Evolutionary conservation across 2,888 invertebrate species (phyloP).

Genomic region (Eilema caniola): DNA sequence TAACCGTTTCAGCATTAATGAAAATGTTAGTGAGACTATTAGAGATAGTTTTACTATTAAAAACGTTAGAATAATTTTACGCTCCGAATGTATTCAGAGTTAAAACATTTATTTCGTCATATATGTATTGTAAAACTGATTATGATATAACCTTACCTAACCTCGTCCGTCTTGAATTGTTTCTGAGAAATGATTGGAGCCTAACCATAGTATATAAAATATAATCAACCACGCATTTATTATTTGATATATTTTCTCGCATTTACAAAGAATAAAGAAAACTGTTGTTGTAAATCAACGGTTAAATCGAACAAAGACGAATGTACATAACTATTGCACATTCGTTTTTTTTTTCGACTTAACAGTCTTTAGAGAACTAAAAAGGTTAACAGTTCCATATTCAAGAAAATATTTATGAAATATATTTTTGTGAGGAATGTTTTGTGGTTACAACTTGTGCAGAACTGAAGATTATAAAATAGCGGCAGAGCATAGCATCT

Average conservation of each 20-base stretch:
- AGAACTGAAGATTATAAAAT: conserved; percentile 55
- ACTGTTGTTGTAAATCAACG: conserved; percentile 54
- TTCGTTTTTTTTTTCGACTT: not conserved
- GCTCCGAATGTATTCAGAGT: conserved; percentile 27
- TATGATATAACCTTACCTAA: conserved; percentile 37
- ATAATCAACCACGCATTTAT: conserved; percentile 52
- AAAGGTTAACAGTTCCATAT: conserved; percentile 79
- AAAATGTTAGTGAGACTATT: conserved; percentile 3
- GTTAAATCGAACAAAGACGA: not conserved
- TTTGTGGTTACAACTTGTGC: conserved; percentile 70
- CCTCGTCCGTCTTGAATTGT: conserved; percentile 36
- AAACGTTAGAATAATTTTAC: conserved; percentile 24
- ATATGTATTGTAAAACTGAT: conserved; percentile 41
- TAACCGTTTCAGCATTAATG: not conserved
- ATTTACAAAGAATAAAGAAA: conserved; percentile 51
- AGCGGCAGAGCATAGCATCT: conserved; percentile 67
- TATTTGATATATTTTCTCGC: conserved; percentile 52
- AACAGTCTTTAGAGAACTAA: conserved; percentile 50
- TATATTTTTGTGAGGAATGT: conserved; percentile 82
- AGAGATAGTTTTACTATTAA: not conserved
- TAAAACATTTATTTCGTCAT: conserved; percentile 26
- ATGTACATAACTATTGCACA: not conserved
- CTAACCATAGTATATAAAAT: conserved; percentile 31
- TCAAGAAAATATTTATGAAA: conserved; percentile 74
- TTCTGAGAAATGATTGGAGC: conserved; percentile 51